phyloP scores from a whole-genome alignment of 2,888 invertebrate species.

The Aspidapion aeneum region DNA sequence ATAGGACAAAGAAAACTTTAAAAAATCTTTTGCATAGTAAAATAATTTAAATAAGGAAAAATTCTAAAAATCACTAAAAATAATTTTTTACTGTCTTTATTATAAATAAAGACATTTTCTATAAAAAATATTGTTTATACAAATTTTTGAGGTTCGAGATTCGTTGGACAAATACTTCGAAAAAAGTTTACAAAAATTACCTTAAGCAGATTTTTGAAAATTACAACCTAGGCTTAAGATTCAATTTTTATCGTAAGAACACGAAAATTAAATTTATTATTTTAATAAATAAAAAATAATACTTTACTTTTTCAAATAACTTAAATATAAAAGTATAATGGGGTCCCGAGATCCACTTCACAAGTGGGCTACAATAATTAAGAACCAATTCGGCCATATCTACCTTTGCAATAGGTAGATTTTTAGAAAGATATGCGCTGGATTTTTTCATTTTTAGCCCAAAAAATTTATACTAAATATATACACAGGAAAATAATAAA shows the following conservation, averaged over 20 bases:
- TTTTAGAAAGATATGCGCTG: neutral
- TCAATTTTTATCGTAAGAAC: neutral
- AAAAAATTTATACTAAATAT: slow-evolving; percentile 1
- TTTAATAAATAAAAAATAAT: neutral
- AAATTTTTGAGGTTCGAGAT: neutral
- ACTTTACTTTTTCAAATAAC: neutral
- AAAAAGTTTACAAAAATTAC: neutral
- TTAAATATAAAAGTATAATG: neutral
- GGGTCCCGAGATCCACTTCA: neutral
- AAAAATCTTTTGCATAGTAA: too few species aligned
- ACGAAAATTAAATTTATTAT: neutral
- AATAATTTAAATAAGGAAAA: too few species aligned
- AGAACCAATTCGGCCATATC: neutral
- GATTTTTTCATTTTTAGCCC: neutral
- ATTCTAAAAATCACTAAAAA: too few species aligned
- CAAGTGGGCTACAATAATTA: neutral
- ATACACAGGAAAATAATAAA: neutral
- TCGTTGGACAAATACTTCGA: neutral
- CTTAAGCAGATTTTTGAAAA: neutral
- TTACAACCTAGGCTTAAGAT: neutral
- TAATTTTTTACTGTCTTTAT: too few species aligned
- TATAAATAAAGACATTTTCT: too few species aligned
- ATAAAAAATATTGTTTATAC: neutral
- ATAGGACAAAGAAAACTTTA: too few species aligned
- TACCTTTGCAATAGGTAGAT: neutral